Evolutionary conservation across 2,113 vertebrate genomes (phyloP).

Genomic region (human (Homo sapiens)): GRCh38 chr13:78488501-78489000

Average conservation of each 20-base stretch:
- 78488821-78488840: not conserved
- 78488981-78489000: not conserved
- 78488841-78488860: not conserved
- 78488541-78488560: conserved; percentile 58
- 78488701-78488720: not conserved
- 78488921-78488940: not conserved
- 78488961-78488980: not conserved
- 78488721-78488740: not conserved
- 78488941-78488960: not conserved
- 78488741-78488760: not conserved
- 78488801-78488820: not conserved
- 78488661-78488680: not conserved
- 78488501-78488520: conserved; percentile 97
- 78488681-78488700: not conserved
- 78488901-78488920: not conserved
- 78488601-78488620: conserved; percentile 4
- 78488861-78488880: not conserved
- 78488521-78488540: conserved; percentile 85
- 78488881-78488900: not conserved
- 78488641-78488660: not conserved
- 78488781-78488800: not conserved
- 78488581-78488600: not conserved
- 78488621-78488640: not conserved
- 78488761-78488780: not conserved
- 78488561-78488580: conserved; percentile 28